Conservation (phyloP, 2,113 vertebrate species). For the Prietella phreatophila region DNA sequence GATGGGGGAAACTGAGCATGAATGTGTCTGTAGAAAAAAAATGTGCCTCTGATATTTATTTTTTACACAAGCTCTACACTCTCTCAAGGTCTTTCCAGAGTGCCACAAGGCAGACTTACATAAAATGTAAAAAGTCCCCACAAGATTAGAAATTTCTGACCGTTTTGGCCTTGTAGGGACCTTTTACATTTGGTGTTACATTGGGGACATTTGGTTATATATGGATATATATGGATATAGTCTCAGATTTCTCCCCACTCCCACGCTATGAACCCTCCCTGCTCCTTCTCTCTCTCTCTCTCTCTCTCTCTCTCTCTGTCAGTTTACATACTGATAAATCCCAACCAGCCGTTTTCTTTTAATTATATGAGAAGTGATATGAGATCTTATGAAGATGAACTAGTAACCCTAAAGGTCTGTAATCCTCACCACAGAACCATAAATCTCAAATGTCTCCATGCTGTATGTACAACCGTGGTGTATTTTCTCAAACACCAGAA, state of each 20-base stretch:
- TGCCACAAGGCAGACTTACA: slow-evolving; percentile 32
- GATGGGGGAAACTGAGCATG: background rate
- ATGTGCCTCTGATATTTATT: background rate
- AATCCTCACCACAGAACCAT: background rate
- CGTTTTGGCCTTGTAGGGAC: background rate
- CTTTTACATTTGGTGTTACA: background rate
- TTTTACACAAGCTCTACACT: background rate
- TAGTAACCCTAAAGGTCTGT: slow-evolving; percentile 12
- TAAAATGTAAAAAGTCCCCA: background rate
- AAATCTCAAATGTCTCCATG: background rate
- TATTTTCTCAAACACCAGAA: background rate
- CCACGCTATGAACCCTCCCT: slow-evolving; percentile 29
- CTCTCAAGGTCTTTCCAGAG: slow-evolving; percentile 35
- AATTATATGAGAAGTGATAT: slow-evolving; percentile 28
- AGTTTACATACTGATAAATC: slow-evolving; percentile 41
- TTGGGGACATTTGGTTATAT: background rate
- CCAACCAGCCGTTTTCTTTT: slow-evolving; percentile 34
- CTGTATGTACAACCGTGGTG: background rate
- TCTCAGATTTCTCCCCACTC: slow-evolving; percentile 42
- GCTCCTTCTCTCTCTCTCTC: background rate
- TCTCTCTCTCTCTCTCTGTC: slow-evolving; percentile 1
- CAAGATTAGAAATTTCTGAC: background rate
- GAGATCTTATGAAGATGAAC: slow-evolving; percentile 22
- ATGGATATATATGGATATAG: background rate
- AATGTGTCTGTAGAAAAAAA: background rate